Base-by-base conservation (phyloP, 2,113 vertebrate species). In the Lichenostomus cassidix region DNA sequence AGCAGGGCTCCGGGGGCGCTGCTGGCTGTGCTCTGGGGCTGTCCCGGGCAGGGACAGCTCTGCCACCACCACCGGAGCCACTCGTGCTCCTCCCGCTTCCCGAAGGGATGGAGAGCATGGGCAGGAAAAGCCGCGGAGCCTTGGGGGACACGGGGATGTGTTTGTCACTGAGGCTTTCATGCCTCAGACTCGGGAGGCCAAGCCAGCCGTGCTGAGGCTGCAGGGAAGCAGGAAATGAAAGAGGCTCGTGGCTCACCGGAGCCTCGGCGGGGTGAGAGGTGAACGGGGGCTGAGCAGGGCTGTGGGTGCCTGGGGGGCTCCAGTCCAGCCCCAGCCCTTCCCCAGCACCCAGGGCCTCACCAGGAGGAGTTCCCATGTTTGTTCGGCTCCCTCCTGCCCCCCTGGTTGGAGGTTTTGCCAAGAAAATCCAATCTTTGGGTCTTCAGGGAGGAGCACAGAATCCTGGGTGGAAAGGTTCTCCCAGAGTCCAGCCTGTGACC, bases 151-250 rank as follows among this genome's bases (percentile, higher is more conserved):
- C 1, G 7, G 49, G 0, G 3, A 5, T 5, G 68, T 52, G 83
- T 93, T 91, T 74, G 19, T 27, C 42, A 49, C 49, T 11, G 1
- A 15, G 90, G 41, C 39, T 89, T 67, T 78, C 47, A 8, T 55
- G 64, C 60, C 28, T 2, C 91, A n/a, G 25, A 9, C 44, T 3
- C 70, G 9, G 80, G 89, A 93, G 88, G 68, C 84, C 85, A 44
- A 87, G n/a, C 41, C 25, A 49, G 87, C 33, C 65, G 41, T 4
- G 59, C 67, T 25, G 63, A 86, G 95, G 11, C 87, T 70, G 78
- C 92, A 39, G 81, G 77, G 82, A 27, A 83, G 91, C 95, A 95
- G 96, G 96, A 97, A 97, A 46, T 2, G 88, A 95, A 84, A 96
- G 76, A 10, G 1, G 59, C 17, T 10, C 1, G 25, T 2, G 15